A percentile compares a stretch with the other conserved stretches of the same genome.
Evolutionary conservation across 2,888 invertebrate species (phyloP).

Genomic region (Neocrepidodera transversa): DNA sequence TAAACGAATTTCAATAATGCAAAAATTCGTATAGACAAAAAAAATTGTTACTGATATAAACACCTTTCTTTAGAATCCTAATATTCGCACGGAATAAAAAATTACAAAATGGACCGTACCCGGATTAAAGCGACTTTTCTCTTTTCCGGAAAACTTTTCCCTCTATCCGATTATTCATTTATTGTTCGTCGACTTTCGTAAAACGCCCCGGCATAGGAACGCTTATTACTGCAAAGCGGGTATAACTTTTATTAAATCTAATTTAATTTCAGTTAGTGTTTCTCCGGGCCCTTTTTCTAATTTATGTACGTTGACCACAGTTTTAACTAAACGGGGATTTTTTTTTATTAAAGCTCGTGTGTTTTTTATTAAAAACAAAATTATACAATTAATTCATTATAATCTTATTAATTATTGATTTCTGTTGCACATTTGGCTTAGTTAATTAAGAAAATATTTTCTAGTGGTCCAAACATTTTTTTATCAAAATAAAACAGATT

Average conservation of each 20-base stretch:
- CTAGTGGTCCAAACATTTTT: too few relatives aligned
- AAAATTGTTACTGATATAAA: too few relatives aligned
- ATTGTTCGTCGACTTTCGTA: not conserved
- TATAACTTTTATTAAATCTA: constrained; percentile 19
- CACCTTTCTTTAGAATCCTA: too few relatives aligned
- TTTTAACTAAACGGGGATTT: constrained; percentile 7
- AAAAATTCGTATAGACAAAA: too few relatives aligned
- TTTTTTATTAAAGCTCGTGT: constrained; percentile 1
- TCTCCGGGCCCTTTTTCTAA: not conserved
- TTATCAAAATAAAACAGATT: too few relatives aligned
- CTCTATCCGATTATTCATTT: not conserved
- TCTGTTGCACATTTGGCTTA: too few relatives aligned
- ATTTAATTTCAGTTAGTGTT: constrained; percentile 11
- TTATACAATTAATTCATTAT: too few relatives aligned
- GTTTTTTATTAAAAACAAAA: not conserved
- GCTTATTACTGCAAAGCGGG: not conserved
- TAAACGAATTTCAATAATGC: too few relatives aligned
- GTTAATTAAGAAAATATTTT: too few relatives aligned
- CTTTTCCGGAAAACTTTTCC: not conserved
- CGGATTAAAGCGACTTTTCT: not conserved
- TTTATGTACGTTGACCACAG: not conserved
- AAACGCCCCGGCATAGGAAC: not conserved
- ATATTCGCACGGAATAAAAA: not conserved
- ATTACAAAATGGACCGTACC: not conserved
- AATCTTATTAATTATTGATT: too few relatives aligned